phyloP scores from a whole-genome alignment of 1,140 invertebrate species.

The Telenomus remus region DNA sequence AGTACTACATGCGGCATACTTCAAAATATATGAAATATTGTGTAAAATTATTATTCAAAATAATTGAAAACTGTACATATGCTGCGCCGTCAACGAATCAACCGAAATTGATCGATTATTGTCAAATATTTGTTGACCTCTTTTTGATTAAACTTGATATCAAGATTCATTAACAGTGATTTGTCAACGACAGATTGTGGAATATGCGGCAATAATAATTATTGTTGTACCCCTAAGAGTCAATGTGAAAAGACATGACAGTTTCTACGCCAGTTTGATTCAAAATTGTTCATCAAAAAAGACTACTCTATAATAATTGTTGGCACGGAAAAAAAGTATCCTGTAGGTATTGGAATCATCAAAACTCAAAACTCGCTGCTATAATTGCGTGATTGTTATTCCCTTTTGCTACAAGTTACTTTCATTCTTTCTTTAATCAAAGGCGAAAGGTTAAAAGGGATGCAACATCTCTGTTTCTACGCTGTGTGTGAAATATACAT shows the following conservation, averaged over 20 bases:
- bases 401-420: conserved; percentile 41
- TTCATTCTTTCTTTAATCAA: conserved; percentile 29
- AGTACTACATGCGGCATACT: conserved; percentile 50
- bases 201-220: conserved; percentile 30
- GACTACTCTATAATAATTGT: background rate
- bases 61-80: conserved; percentile 29
- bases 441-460: conserved; percentile 47
- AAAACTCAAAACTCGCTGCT: too few species aligned
- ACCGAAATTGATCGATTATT: background rate
- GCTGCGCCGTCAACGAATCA: conserved; percentile 38
- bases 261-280: conserved; percentile 28
- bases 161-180: conserved; percentile 39
- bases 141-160: too few species aligned
- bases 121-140: too few species aligned
- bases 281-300: conserved; percentile 30
- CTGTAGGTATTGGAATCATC: too few species aligned
- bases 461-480: conserved; percentile 56
- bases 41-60: conserved; percentile 39
- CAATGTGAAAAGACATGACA: conserved; percentile 19
- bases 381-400: too few species aligned
- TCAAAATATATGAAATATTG: conserved; percentile 44
- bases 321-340: too few species aligned
- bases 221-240: conserved; percentile 14
- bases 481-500: conserved; percentile 52
- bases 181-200: conserved; percentile 23